These are phyloP conservation scores for Halcyon chelicuti DNA, from an alignment of 2,797 vertebrate species.

Conservation along the genomic window DNA sequence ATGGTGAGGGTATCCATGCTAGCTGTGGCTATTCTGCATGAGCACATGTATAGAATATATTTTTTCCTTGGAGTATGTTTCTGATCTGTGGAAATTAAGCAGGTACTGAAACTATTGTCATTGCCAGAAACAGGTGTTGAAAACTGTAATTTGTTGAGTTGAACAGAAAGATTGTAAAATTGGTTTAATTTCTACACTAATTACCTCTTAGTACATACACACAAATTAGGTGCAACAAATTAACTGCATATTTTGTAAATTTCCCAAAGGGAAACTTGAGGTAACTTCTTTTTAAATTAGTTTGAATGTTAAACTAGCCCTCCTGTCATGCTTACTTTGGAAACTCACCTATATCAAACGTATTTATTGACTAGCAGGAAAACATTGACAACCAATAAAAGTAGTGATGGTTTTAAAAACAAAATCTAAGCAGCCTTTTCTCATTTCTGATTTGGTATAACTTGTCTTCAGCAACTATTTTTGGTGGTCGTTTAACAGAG, in stretches of 20 bases:
- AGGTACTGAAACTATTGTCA: not conserved
- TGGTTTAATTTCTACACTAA: slow-evolving; percentile 21
- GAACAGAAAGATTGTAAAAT: slow-evolving; percentile 34
- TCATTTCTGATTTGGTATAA: slow-evolving; percentile 33
- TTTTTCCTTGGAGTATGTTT: not conserved
- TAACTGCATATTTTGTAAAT: slow-evolving; percentile 27
- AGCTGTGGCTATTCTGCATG: not conserved
- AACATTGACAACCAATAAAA: slow-evolving; percentile 50
- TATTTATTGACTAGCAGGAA: slow-evolving; percentile 47
- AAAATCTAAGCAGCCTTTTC: not conserved
- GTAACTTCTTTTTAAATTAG: slow-evolving; percentile 27
- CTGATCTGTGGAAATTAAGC: not conserved
- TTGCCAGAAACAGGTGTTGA: slow-evolving; percentile 13
- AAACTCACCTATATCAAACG: slow-evolving; percentile 28
- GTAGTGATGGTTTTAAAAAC: not conserved
- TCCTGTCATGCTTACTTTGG: slow-evolving; percentile 39
- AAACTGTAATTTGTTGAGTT: slow-evolving; percentile 3
- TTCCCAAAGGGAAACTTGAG: slow-evolving; percentile 32
- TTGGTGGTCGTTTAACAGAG: slow-evolving; percentile 42
- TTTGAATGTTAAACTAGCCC: slow-evolving; percentile 36
- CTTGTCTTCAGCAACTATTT: slow-evolving; percentile 10
- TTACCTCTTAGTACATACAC: not conserved
- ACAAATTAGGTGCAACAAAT: slow-evolving; percentile 23
- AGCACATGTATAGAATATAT: not conserved
- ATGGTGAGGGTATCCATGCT: not conserved